phyloP scores from a whole-genome alignment of 2,888 invertebrate genomes.

The Lampropteryx suffumata region DNA sequence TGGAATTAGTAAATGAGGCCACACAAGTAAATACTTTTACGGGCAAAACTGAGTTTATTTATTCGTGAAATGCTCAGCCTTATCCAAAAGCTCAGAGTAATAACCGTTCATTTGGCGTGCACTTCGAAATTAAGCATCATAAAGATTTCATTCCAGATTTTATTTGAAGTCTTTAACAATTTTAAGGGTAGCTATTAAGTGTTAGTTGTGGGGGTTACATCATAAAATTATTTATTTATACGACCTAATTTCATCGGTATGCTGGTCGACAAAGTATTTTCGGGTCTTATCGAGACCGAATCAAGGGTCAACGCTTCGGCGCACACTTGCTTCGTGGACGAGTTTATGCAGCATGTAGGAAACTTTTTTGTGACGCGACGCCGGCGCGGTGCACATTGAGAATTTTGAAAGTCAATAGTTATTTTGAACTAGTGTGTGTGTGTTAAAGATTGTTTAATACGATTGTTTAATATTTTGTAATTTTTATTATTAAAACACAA shows the following conservation, averaged over 20 bases:
- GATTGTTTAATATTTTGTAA: too few species aligned
- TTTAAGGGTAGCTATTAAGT: conserved; percentile 64
- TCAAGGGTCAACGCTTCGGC: conserved; percentile 76
- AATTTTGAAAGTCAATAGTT: too few species aligned
- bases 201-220: conserved; percentile 68
- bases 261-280: conserved; percentile 76
- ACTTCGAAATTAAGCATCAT: conserved; percentile 49
- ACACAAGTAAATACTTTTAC: too few species aligned
- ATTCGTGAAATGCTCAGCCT: neutral
- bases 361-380: neutral
- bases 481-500: too few species aligned
- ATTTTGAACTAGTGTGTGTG: too few species aligned
- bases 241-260: conserved; percentile 74
- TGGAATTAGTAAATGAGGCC: too few species aligned
- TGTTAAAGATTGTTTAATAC: too few species aligned
- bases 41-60: neutral
- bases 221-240: conserved; percentile 78
- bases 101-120: conserved; percentile 39
- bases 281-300: conserved; percentile 74
- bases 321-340: conserved; percentile 61
- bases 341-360: conserved; percentile 40
- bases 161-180: conserved; percentile 57
- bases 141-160: conserved; percentile 53
- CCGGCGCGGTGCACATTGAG: too few species aligned
- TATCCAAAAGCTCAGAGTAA: conserved; percentile 4